phyloP scores from a whole-genome alignment of 2,797 vertebrate genomes.

The Chanos chanos region DNA sequence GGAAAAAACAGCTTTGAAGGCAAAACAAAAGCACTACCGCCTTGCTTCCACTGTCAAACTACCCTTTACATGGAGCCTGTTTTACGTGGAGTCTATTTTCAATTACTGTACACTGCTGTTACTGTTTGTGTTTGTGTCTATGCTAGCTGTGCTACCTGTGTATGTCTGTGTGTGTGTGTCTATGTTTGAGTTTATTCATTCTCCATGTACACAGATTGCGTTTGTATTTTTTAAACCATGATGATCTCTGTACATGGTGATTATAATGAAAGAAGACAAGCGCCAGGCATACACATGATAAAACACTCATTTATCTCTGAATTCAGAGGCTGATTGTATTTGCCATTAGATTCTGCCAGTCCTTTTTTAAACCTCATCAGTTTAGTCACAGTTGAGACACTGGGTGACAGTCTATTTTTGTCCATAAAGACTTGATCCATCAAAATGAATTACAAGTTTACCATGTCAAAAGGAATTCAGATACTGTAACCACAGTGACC shows the following conservation, averaged over 20 bases:
- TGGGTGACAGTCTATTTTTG: constrained; percentile 29
- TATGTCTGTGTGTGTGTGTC: constrained; percentile 58
- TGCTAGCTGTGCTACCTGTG: constrained; percentile 26
- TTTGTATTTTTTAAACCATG: constrained; percentile 47
- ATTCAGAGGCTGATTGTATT: neutral
- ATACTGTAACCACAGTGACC: constrained; percentile 41
- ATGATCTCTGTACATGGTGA: constrained; percentile 26
- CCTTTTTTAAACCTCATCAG: neutral
- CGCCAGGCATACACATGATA: constrained; percentile 4
- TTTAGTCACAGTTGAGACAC: neutral
- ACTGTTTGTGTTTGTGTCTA: too few species aligned
- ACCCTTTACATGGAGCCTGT: constrained; percentile 10
- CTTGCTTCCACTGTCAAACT: constrained; percentile 1
- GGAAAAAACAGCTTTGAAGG: constrained; percentile 25
- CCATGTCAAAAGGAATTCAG: constrained; percentile 47
- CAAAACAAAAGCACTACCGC: constrained; percentile 40
- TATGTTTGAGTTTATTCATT: too few species aligned
- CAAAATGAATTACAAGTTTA: constrained; percentile 43
- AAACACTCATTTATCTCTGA: neutral
- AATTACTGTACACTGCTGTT: too few species aligned
- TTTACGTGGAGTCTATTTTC: constrained; percentile 1
- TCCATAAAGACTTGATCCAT: constrained; percentile 23
- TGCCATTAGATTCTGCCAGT: neutral
- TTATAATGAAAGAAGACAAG: constrained; percentile 43
- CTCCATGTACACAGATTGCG: too few species aligned